Percentiles rank a stretch among this genome's conserved stretches.
These are phyloP conservation scores for Sycobia sp. DNA, from an alignment of 1,140 invertebrate genomes.

Conservation along the genomic window DNA sequence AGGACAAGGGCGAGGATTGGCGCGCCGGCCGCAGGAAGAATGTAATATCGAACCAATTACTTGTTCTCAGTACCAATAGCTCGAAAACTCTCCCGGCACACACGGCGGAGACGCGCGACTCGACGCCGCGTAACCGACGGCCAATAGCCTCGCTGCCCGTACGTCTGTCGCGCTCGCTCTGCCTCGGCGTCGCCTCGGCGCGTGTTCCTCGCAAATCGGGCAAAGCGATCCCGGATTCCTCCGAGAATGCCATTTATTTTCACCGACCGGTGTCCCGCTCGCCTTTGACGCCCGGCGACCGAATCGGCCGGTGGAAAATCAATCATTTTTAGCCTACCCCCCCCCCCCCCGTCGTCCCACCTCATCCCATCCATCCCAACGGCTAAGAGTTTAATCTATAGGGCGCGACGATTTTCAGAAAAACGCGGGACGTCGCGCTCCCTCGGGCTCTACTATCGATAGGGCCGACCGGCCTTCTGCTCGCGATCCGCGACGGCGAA, in stretches of 20 bases:
- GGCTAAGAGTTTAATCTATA: too few relatives aligned
- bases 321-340: too few relatives aligned
- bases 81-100: neutral
- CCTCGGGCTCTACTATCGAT: neutral
- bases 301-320: too few relatives aligned
- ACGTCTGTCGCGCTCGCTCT: neutral
- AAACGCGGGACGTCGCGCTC: neutral
- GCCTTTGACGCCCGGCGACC: neutral
- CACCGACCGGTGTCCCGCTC: neutral
- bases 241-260: slow-evolving; percentile 28
- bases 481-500: too few relatives aligned
- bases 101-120: slow-evolving; percentile 13
- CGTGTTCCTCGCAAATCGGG: neutral
- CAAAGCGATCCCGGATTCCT: slow-evolving; percentile 20
- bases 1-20: neutral
- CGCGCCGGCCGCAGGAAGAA: slow-evolving; percentile 44
- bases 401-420: slow-evolving; percentile 5
- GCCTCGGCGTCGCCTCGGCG: neutral
- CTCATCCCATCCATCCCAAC: slow-evolving; percentile 1
- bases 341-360: neutral
- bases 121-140: slow-evolving; percentile 22
- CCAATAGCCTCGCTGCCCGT: neutral
- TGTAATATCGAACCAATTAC: slow-evolving; percentile 58
- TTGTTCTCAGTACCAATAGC: slow-evolving; percentile 37
- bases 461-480: too few relatives aligned